These are phyloP conservation scores for Chouioia cunea DNA, from an alignment of 2,888 invertebrate species.

Conservation along the genomic window DNA sequence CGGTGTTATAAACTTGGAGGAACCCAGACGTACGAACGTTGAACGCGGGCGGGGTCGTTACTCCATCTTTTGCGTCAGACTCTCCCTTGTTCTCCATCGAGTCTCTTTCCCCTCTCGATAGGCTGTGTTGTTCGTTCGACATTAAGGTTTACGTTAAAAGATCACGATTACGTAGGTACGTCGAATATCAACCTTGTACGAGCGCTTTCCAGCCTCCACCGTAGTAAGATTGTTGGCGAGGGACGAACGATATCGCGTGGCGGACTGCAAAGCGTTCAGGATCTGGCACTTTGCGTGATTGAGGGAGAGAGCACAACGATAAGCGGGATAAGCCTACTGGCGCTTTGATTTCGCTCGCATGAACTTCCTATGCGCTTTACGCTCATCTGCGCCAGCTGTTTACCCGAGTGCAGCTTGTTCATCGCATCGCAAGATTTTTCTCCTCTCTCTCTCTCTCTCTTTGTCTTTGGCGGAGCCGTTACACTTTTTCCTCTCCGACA, in stretches of 20 bases:
- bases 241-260: no score
- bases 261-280: conserved; percentile 18
- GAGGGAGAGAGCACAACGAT: conserved; percentile 50
- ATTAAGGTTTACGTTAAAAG: no score
- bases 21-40: no score
- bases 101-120: background rate
- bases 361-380: conserved; percentile 42
- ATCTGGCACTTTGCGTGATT: conserved; percentile 59
- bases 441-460: conserved; percentile 1
- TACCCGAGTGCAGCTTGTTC: conserved; percentile 6
- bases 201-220: no score
- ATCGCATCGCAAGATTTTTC: conserved; percentile 1
- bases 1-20: no score
- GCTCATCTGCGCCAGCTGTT: background rate
- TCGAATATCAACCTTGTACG: no score
- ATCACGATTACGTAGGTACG: no score
- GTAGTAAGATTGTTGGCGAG: no score
- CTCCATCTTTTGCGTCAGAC: no score
- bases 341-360: conserved; percentile 22
- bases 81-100: no score
- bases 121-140: no score
- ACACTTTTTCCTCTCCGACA: conserved; percentile 31
- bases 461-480: conserved; percentile 17
- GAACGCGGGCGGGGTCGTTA: no score
- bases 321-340: conserved; percentile 49